Conservation (phyloP, 2,888 invertebrate genomes). For the Caenorhabditis imperialis region DNA sequence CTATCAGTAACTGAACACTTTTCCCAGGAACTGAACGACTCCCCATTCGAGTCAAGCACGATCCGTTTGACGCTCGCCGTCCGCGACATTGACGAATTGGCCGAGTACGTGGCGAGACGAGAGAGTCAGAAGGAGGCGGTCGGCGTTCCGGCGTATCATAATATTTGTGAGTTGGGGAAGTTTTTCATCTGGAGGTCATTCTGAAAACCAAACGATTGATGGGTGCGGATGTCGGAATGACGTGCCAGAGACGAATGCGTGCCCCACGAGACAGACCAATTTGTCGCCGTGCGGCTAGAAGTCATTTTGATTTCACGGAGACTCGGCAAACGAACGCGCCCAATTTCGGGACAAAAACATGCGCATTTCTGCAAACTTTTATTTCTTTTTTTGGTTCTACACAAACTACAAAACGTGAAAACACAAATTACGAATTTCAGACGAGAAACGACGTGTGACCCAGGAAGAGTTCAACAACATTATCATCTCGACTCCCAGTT, state of each 20-base stretch:
- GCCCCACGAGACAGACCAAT: constrained; percentile 28
- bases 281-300: constrained; percentile 23
- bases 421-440: no score
- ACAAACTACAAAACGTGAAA: no score
- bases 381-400: no score
- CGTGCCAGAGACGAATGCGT: constrained; percentile 28
- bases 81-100: constrained; percentile 2
- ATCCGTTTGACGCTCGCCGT: constrained; percentile 5
- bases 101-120: constrained; percentile 4
- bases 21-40: constrained; percentile 24
- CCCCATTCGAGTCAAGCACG: constrained; percentile 3
- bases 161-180: constrained; percentile 22
- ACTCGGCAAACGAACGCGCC: constrained; percentile 1
- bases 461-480: constrained; percentile 14
- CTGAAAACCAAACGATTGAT: constrained; percentile 12
- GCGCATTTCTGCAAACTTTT: no score
- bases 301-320: constrained; percentile 12
- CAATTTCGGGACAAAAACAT: constrained; percentile 20
- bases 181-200: constrained; percentile 5
- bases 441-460: constrained; percentile 14
- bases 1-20: neutral
- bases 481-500: constrained; percentile 1
- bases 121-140: neutral
- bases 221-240: constrained; percentile 33
- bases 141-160: constrained; percentile 18